Evolutionary conservation across 2,888 invertebrate species (phyloP), one percentile per base, ranked within the genome.

Genomic region (Ophion ventricosus): DNA sequence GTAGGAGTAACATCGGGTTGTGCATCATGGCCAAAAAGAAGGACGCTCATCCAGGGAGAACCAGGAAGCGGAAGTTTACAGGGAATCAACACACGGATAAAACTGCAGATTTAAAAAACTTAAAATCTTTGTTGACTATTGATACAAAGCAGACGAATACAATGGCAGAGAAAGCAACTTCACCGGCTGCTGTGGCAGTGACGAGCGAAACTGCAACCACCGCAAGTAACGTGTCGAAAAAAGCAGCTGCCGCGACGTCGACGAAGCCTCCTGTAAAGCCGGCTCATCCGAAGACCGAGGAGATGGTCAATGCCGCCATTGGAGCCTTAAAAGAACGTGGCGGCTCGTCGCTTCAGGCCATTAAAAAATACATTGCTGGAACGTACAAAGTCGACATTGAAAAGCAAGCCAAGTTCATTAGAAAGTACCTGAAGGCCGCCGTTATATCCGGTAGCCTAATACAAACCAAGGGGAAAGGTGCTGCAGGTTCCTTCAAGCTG

Each of bases 361-460:
- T 96, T 91, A 95, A 95, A 91, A 96, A 96, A 90, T 95, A 95
- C 90, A 94, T 96, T 78, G 92, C 94, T 10, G 93, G 94, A 61
- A 94, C 94, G 85, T 95, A 95, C 94, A 94, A 94, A 85, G 93
- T 95, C 10, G 95, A 95, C 90, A 93, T 94, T 0, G 94, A 94
- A 85, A 95, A 95, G 87, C 89, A 95, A 76, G 94, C 94, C 0
- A 94, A 94, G 5, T 95, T 94, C 92, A 95, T 96, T 87, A 95
- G 94, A 86, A 95, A 94, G 82, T 95, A 94, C 87, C 89, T 95
- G 82, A 95, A 95, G 90, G 91, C 92, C 43, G 95, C 95, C 35
- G 94, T 96, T 35, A 93, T 92, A 20, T 93, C 93, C 67, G 94
- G 95, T 17, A 91, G 92, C 8, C 88, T 95, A 56, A 92, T 94